These are phyloP conservation scores for Myotis daubentonii DNA, from an alignment of 2,797 vertebrate genomes.

Conservation along the genomic window DNA sequence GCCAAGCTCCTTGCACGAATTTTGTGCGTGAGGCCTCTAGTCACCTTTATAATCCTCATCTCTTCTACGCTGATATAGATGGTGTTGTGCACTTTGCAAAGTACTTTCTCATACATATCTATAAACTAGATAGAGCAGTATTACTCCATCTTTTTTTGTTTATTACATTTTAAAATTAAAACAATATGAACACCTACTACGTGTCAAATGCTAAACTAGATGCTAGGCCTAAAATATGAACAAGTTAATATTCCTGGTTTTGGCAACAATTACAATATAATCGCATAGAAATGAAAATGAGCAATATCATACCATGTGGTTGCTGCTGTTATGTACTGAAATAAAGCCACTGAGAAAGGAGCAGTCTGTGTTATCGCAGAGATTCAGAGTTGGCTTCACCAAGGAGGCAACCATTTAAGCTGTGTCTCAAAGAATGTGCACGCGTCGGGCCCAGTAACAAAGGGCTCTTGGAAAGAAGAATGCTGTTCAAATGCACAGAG, in stretches of 20 bases:
- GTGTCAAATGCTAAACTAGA: neutral
- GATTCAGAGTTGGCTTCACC: neutral
- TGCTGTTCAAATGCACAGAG: neutral
- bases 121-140: neutral
- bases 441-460: neutral
- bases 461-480: neutral
- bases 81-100: neutral
- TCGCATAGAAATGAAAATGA: neutral
- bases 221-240: neutral
- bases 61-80: neutral
- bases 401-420: neutral
- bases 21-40: no score
- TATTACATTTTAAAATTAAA: conserved; percentile 17
- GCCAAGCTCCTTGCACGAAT: no score
- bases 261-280: neutral
- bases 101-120: neutral
- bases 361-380: neutral
- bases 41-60: neutral
- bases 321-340: neutral
- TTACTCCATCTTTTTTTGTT: neutral
- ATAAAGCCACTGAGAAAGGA: neutral
- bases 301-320: neutral
- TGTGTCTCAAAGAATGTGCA: neutral
- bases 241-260: neutral
- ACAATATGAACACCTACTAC: neutral